Conservation (phyloP, 2,113 vertebrate species). For the Urocolius indicus region DNA sequence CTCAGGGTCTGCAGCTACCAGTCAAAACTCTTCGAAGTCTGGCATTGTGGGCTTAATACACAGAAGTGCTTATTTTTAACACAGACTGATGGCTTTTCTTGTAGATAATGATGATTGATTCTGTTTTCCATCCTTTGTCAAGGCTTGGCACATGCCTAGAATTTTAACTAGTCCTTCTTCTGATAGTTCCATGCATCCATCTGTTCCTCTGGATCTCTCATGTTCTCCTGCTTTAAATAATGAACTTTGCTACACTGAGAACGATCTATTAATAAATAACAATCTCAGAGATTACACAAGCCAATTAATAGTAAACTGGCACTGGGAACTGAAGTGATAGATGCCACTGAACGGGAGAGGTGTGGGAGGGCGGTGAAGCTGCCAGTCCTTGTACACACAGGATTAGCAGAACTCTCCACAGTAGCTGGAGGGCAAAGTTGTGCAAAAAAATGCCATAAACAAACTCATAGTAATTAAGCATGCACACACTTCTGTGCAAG, state of each 20-base stretch:
- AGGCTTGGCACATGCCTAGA: slow-evolving; percentile 40
- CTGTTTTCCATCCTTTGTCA: slow-evolving; percentile 67
- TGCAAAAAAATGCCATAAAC: not conserved
- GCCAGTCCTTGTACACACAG: not conserved
- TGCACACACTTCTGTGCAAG: not conserved
- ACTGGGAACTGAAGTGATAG: not conserved
- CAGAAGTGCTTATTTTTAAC: slow-evolving; percentile 55
- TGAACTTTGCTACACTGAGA: slow-evolving; percentile 40
- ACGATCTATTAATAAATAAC: slow-evolving; percentile 75
- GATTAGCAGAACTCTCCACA: not conserved
- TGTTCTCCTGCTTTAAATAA: slow-evolving; percentile 63
- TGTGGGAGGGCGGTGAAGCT: not conserved
- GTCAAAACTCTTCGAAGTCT: slow-evolving; percentile 20
- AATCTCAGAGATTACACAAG: slow-evolving; percentile 39
- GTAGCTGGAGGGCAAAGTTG: not conserved
- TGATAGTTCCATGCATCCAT: slow-evolving; percentile 28
- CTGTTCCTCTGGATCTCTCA: slow-evolving; percentile 57
- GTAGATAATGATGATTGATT: slow-evolving; percentile 62
- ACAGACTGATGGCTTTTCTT: slow-evolving; percentile 48
- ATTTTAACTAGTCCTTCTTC: slow-evolving; percentile 61
- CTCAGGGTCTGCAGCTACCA: not conserved
- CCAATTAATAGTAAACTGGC: slow-evolving; percentile 52
- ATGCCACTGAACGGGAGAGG: not conserved
- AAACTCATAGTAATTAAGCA: not conserved
- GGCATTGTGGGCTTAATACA: not conserved